Percentiles rank a stretch among this genome's conserved stretches.
Conservation (phyloP, 2,797 vertebrate genomes). For the Percopsis omiscomaycus region DNA sequence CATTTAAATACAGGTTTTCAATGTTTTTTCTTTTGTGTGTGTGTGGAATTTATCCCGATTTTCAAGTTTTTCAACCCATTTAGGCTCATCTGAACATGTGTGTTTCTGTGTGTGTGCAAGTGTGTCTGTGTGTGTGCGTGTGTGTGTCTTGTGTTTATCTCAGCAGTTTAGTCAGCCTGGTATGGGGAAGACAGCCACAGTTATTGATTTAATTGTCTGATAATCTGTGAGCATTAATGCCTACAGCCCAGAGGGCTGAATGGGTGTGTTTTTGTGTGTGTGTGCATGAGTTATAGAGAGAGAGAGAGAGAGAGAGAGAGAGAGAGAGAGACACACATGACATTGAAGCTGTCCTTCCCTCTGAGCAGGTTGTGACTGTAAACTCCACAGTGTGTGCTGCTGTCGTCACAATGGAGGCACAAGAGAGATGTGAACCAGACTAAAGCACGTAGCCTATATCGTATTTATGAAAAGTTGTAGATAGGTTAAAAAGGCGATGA, state of each 20-base stretch:
- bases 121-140: too few species aligned
- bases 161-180: constrained; percentile 20
- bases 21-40: too few species aligned
- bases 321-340: constrained; percentile 19
- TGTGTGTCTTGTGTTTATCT: too few species aligned
- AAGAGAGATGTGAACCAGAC: too few species aligned
- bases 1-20: too few species aligned
- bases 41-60: too few species aligned
- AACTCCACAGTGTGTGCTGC: not conserved
- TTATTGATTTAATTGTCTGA: constrained; percentile 62
- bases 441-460: too few species aligned
- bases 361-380: constrained; percentile 31
- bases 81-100: too few species aligned
- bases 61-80: too few species aligned
- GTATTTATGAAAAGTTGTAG: too few species aligned
- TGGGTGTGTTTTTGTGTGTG: constrained; percentile 28
- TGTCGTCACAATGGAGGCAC: not conserved
- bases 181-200: constrained; percentile 41
- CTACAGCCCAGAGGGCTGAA: constrained; percentile 45
- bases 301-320: not conserved
- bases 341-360: constrained; percentile 49
- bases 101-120: too few species aligned
- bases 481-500: not conserved
- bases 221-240: constrained; percentile 45
- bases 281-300: constrained; percentile 13